Evolutionary conservation across 2,113 vertebrate genomes (phyloP).

Genomic region (Rattus norvegicus): DNA sequence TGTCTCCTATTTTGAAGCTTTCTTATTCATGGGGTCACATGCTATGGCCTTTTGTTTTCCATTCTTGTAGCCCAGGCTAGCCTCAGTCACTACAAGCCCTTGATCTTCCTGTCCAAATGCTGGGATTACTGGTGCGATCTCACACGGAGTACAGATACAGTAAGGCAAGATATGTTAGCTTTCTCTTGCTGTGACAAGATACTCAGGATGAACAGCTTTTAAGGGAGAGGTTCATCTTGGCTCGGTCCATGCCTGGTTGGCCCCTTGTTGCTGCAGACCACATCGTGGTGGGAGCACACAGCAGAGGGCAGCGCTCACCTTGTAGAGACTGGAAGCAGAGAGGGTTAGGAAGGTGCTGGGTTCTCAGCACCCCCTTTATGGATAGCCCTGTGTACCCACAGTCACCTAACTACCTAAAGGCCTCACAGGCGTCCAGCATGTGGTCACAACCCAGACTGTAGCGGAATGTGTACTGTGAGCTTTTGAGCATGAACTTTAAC

Average conservation of each 20-base stretch:
- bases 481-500: not conserved
- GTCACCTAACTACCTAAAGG: not conserved
- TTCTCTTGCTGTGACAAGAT: not conserved
- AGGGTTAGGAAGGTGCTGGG: not conserved
- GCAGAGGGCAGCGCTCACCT: too few relatives aligned
- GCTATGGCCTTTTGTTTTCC: accelerated
- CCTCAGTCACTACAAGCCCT: not conserved
- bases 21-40: not conserved
- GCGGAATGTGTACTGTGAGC: accelerated
- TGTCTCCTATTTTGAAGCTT: accelerated
- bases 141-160: not conserved
- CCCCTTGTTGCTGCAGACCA: not conserved
- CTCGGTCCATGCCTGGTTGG: not conserved
- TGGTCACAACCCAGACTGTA: accelerated
- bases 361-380: too few relatives aligned
- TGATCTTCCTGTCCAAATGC: not conserved
- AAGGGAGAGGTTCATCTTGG: not conserved
- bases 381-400: too few relatives aligned
- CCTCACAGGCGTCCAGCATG: too few relatives aligned
- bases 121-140: not conserved
- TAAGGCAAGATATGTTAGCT: not conserved
- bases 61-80: not conserved
- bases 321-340: not conserved
- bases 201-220: not conserved
- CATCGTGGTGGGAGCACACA: not conserved